Evolutionary conservation across 1,140 invertebrate genomes (phyloP), one percentile per base, ranked within the genome.

Genomic region (Drosophila tani): DNA sequence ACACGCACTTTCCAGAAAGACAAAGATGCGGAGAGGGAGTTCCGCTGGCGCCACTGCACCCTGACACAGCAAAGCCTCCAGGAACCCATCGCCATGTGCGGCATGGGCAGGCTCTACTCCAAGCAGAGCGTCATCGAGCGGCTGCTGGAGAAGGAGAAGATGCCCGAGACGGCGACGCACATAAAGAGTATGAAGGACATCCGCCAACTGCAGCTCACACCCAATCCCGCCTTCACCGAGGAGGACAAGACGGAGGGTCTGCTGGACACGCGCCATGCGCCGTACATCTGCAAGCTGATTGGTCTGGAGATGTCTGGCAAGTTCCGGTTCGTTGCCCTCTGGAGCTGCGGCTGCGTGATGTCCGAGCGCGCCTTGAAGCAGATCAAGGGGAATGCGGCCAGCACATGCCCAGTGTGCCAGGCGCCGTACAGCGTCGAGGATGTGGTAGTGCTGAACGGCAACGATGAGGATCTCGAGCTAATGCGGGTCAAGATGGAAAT

Each of bases 301-400:
- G 97, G 98, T 3, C 90, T 99, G 0, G 98, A 99, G 93, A 99
- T 99, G 99, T 99, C 98, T 88, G 99, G 99, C 32, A 97, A 96
- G 91, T 98, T 96, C 91, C 96, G 97, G 66, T 99, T 99, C 93
- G 95, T 96, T 29, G 98, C 97, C 53, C 92, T 99, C 0, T 99
- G 98, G 97, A 96, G 94, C 32, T 99, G 99, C 93, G 99, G 99
- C 0, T 99, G 99, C 95, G 99, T 99, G 0, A 94, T 99, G 82
- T 99, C 98, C 24, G 98, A 99, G 93, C 95, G 98, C 76, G 97
- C 98, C 0, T 87, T 99, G 0, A 99, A 99, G 93, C 97, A 99
- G 94, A 96, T 99, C 5, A 97, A 96, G 81, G 95, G 95, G 9
- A 82, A 55, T 15, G 45, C 60, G 7, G 76, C 79, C 8, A 86